Evolutionary conservation across 2,888 invertebrate genomes (phyloP).

Genomic region (Mythimna vitellina): DNA sequence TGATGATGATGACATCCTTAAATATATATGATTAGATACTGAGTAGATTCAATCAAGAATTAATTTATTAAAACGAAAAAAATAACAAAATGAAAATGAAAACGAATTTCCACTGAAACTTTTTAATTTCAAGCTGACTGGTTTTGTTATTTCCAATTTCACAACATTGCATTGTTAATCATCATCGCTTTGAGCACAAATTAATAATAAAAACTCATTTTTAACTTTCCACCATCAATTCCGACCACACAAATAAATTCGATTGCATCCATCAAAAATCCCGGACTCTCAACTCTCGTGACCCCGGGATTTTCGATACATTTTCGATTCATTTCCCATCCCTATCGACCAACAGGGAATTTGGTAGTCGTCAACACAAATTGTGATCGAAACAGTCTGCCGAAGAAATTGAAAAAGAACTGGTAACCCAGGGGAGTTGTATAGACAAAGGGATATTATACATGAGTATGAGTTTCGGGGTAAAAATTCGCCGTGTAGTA

Average conservation of each 20-base stretch:
- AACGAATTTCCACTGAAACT: slow-evolving; percentile 15
- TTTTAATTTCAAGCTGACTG: slow-evolving; percentile 34
- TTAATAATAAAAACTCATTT: slow-evolving; percentile 22
- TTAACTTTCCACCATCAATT: slow-evolving; percentile 11
- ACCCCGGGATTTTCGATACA: slow-evolving; percentile 17
- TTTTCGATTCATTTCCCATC: slow-evolving; percentile 41
- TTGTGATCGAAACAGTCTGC: slow-evolving; percentile 61
- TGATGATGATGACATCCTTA: background rate
- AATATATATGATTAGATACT: background rate
- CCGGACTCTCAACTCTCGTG: background rate
- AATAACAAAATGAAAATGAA: slow-evolving; percentile 4
- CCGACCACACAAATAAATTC: slow-evolving; percentile 24
- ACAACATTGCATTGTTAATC: slow-evolving; percentile 13
- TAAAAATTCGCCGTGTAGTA: slow-evolving; percentile 38
- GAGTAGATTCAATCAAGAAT: background rate
- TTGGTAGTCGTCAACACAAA: slow-evolving; percentile 63
- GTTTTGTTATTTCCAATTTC: slow-evolving; percentile 23
- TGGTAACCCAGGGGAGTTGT: slow-evolving; percentile 42
- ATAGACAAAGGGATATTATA: slow-evolving; percentile 57
- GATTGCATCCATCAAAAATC: slow-evolving; percentile 33
- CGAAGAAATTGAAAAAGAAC: slow-evolving; percentile 67
- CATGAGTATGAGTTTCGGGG: slow-evolving; percentile 49
- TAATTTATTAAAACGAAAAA: slow-evolving; percentile 11
- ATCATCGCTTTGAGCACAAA: slow-evolving; percentile 7
- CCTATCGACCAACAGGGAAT: slow-evolving; percentile 55